Evolutionary conservation across 1,140 invertebrate genomes (phyloP).

Genomic region (Maniola jurtina): DNA sequence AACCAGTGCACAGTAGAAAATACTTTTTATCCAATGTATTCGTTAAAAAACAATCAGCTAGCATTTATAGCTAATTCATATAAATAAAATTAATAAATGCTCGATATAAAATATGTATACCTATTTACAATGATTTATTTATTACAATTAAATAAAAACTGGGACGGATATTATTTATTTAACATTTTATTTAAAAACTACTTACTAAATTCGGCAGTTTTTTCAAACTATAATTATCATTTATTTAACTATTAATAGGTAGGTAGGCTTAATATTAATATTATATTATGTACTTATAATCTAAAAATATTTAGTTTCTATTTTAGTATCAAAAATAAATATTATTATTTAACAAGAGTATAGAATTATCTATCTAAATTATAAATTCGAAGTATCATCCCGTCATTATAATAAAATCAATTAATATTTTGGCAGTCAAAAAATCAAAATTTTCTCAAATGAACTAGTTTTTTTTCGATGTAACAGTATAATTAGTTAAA

Average conservation of each 20-base stretch:
- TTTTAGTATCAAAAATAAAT: slow-evolving; percentile 12
- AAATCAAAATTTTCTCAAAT: neutral
- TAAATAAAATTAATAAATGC: slow-evolving; percentile 33
- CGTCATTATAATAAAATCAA: slow-evolving; percentile 1
- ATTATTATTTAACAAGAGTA: slow-evolving; percentile 7
- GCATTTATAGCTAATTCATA: slow-evolving; percentile 25
- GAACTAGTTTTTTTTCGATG: neutral
- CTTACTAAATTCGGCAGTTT: slow-evolving; percentile 28
- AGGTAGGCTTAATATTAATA: neutral
- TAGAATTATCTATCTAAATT: slow-evolving; percentile 9
- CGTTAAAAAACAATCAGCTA: slow-evolving; percentile 22
- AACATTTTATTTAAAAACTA: neutral
- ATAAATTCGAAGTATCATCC: slow-evolving; percentile 7
- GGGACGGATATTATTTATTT: slow-evolving; percentile 4
- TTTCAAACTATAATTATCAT: slow-evolving; percentile 4
- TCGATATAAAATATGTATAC: slow-evolving; percentile 22
- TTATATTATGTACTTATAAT: neutral
- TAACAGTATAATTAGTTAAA: neutral
- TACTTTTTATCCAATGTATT: slow-evolving; percentile 17
- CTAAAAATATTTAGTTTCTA: neutral
- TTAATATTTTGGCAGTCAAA: neutral
- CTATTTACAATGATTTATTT: neutral
- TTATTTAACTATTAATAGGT: neutral
- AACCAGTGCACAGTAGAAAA: neutral
- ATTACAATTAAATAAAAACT: slow-evolving; percentile 2